Evolutionary conservation across 1,140 invertebrate species (phyloP).

Genomic region (Heliconius nattereri): DNA sequence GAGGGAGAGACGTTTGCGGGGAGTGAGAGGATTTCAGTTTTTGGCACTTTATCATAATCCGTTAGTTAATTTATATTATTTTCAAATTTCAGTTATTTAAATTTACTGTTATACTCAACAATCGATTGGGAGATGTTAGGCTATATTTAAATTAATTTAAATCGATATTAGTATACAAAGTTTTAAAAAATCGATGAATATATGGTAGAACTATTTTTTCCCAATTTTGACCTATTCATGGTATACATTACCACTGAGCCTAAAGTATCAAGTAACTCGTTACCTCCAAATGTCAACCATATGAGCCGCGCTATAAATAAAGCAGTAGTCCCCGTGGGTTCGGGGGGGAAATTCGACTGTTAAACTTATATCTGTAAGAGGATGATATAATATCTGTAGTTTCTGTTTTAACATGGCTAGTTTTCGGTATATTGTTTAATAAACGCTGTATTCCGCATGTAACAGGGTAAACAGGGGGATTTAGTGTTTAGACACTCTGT

Average conservation of each 20-base stretch:
- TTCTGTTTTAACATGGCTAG: not conserved
- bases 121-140: no score
- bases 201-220: no score
- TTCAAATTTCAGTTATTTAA: no score
- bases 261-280: not conserved
- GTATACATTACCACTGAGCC: not conserved
- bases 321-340: not conserved
- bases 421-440: not conserved
- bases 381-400: not conserved
- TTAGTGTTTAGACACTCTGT: no score
- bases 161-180: no score
- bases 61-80: not conserved
- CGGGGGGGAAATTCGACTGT: not conserved
- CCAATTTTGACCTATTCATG: not conserved
- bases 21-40: not conserved
- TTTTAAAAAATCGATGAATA: no score
- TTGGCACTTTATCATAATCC: not conserved
- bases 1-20: not conserved
- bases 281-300: not conserved
- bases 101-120: no score
- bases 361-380: not conserved
- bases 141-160: no score
- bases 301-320: constrained; percentile 13
- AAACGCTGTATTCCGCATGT: no score
- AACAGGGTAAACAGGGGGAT: no score